Evolutionary conservation across 2,797 vertebrate genomes (phyloP).

Genomic region (Odontamblyopus lacepedii): DNA sequence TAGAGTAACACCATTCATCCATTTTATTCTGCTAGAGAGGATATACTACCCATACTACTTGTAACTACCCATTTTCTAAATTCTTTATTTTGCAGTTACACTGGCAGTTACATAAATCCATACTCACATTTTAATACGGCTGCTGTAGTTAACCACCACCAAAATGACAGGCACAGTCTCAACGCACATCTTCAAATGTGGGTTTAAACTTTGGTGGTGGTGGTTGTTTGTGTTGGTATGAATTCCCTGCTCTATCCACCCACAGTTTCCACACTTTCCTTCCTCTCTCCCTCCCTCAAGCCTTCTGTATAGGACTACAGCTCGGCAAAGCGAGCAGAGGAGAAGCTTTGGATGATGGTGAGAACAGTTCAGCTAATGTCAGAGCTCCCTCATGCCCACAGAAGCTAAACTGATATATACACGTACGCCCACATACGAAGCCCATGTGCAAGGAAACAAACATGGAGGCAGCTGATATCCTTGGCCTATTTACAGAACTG

Average conservation of each 20-base stretch:
- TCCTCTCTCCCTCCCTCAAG: constrained; percentile 51
- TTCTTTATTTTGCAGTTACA: constrained; percentile 15
- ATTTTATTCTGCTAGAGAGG: no score
- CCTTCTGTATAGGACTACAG: constrained; percentile 46
- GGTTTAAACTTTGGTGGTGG: constrained; percentile 58
- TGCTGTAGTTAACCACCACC: constrained; percentile 15
- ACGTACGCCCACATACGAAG: constrained; percentile 26
- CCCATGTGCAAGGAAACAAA: constrained; percentile 35
- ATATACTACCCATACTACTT: no score
- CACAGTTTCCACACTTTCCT: constrained; percentile 48
- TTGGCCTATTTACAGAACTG: constrained; percentile 47
- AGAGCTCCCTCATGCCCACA: constrained; percentile 63
- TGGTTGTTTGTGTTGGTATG: constrained; percentile 30
- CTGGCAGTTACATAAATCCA: constrained; percentile 14
- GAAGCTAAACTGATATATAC: constrained; percentile 25
- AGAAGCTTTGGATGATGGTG: constrained; percentile 38
- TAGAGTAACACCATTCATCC: no score
- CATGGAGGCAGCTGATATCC: constrained; percentile 31
- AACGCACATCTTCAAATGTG: constrained; percentile 43
- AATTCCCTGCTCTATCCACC: constrained; percentile 48
- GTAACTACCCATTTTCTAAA: neutral
- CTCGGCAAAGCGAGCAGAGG: constrained; percentile 24
- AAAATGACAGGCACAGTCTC: constrained; percentile 31
- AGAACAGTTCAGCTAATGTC: constrained; percentile 51
- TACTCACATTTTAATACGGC: constrained; percentile 16